A percentile compares a stretch with the other conserved stretches of the same genome.
These are phyloP conservation scores for Eonycteris spelaea DNA, from an alignment of 2,113 vertebrate genomes.

Conservation along the genomic window DNA sequence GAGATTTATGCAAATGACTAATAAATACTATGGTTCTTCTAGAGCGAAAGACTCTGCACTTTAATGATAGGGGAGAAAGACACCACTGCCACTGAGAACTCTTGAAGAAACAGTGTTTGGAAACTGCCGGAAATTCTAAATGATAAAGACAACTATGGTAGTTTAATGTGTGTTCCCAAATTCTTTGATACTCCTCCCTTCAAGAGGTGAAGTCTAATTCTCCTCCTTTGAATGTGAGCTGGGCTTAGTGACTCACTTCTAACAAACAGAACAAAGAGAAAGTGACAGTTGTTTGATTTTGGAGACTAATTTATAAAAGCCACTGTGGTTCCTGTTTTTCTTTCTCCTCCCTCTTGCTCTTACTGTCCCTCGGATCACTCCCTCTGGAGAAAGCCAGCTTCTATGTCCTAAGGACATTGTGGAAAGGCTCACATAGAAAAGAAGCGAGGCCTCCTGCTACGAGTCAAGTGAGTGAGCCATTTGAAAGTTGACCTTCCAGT, in stretches of 20 bases:
- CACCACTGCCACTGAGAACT: background rate
- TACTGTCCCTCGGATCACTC: background rate
- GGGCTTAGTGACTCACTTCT: background rate
- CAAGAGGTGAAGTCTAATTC: background rate
- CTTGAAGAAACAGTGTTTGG: slow-evolving; percentile 15
- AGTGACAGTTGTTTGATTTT: background rate
- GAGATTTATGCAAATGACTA: slow-evolving; percentile 62
- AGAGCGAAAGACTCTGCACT: slow-evolving; percentile 59
- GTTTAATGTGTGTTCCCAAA: background rate
- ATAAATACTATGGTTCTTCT: slow-evolving; percentile 59
- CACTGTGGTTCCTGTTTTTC: background rate
- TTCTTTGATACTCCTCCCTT: background rate
- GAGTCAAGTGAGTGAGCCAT: background rate
- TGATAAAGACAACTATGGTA: background rate
- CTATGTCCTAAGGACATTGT: background rate
- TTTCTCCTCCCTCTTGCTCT: background rate
- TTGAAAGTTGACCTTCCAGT: background rate
- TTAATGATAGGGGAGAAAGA: slow-evolving; percentile 57
- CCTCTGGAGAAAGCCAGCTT: background rate
- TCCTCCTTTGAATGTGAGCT: background rate
- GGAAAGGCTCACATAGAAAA: background rate
- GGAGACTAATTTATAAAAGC: background rate
- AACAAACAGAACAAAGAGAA: background rate
- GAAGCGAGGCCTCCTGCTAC: background rate
- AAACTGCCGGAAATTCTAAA: slow-evolving; percentile 55